phyloP scores from a whole-genome alignment of 2,113 vertebrate species.

The Chrysochloris asiatica region DNA sequence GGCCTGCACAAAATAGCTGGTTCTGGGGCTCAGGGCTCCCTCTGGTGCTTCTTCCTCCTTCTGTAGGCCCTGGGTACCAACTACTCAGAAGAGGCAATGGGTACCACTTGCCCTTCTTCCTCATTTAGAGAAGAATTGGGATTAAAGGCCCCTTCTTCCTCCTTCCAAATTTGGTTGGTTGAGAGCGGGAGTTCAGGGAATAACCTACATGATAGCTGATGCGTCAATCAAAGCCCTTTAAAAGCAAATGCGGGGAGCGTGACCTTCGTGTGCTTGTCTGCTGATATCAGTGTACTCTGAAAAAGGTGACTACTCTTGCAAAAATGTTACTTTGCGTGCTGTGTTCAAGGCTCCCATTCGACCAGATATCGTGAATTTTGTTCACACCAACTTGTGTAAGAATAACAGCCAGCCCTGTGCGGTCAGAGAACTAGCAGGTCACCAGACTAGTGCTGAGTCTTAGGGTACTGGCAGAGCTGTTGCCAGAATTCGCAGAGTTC shows the following conservation, averaged over 20 bases:
- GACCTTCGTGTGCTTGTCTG: too few relatives aligned
- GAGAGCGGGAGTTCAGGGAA: neutral
- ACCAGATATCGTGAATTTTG: too few relatives aligned
- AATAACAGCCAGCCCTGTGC: too few relatives aligned
- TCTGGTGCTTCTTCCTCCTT: neutral
- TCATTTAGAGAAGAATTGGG: neutral
- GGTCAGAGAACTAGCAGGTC: too few relatives aligned
- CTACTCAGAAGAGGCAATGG: neutral
- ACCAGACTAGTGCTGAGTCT: too few relatives aligned
- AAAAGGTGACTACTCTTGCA: too few relatives aligned
- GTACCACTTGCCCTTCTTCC: neutral
- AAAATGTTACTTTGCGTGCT: too few relatives aligned
- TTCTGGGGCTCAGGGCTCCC: neutral
- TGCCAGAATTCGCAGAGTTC: too few relatives aligned
- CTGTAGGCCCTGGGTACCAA: neutral
- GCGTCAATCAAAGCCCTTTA: neutral
- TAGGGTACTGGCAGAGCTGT: too few relatives aligned
- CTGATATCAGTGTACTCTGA: too few relatives aligned
- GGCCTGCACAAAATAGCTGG: neutral
- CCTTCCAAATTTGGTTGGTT: neutral
- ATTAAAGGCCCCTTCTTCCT: neutral
- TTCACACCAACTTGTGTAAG: too few relatives aligned
- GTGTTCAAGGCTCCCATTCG: too few relatives aligned
- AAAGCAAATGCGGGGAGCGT: constrained; percentile 21
- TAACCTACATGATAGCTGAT: neutral